phyloP scores from a whole-genome alignment of 2,888 invertebrate genomes.

The Coleophora deauratella region DNA sequence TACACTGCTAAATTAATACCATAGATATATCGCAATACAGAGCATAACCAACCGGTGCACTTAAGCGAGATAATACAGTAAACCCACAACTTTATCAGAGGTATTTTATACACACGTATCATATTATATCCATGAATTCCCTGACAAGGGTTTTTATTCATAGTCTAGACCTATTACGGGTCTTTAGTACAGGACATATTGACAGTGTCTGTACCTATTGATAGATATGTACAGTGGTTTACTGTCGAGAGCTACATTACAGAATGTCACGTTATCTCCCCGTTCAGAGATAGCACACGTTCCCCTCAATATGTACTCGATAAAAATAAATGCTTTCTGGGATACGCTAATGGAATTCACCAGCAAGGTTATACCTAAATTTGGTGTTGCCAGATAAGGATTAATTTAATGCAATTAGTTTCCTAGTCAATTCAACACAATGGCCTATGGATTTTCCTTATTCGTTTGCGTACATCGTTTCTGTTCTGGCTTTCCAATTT shows the following conservation, averaged over 20 bases:
- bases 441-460: constrained; percentile 23
- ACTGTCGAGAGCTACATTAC: constrained; percentile 28
- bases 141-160: constrained; percentile 17
- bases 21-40: too few species aligned
- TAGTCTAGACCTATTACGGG: constrained; percentile 16
- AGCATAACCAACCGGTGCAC: not conserved
- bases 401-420: constrained; percentile 18
- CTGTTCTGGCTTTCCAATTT: too few species aligned
- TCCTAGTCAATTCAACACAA: constrained; percentile 19
- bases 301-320: constrained; percentile 19
- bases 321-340: constrained; percentile 21
- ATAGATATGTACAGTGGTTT: constrained; percentile 15
- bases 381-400: constrained; percentile 17
- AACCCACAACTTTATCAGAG: constrained; percentile 4
- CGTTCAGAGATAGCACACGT: constrained; percentile 34
- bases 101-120: constrained; percentile 3
- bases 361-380: constrained; percentile 13
- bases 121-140: constrained; percentile 4
- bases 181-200: constrained; percentile 21
- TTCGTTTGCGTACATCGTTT: constrained; percentile 10
- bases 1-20: too few species aligned
- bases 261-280: constrained; percentile 33
- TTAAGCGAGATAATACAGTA: not conserved
- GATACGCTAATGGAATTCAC: constrained; percentile 18
- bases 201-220: constrained; percentile 25